These are phyloP conservation scores for Trachymyrmex cornetzi DNA, from an alignment of 1,140 invertebrate genomes.

Conservation along the genomic window DNA sequence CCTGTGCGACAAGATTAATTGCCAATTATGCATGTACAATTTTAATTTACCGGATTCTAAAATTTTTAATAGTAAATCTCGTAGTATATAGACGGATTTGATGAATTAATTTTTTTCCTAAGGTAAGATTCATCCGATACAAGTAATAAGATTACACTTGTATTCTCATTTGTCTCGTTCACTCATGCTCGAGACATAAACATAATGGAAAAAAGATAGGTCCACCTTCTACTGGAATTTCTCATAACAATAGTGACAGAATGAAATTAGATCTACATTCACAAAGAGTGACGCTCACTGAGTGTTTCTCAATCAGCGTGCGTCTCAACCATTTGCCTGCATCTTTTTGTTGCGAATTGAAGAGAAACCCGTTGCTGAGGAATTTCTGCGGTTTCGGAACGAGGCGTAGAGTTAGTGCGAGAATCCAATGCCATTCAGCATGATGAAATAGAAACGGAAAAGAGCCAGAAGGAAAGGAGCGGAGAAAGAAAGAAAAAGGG, in stretches of 20 bases:
- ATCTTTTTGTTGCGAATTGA: constrained; percentile 5
- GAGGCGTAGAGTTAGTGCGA: background rate
- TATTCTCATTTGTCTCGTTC: background rate
- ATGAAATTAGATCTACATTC: constrained; percentile 7
- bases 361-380: background rate
- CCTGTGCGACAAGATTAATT: background rate
- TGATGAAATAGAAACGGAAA: constrained; percentile 33
- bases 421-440: constrained; percentile 14
- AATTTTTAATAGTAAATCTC: background rate
- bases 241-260: background rate
- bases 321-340: background rate
- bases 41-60: background rate
- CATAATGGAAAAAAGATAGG: background rate
- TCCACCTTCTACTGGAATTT: background rate
- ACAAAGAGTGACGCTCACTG: background rate
- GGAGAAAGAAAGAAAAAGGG: background rate
- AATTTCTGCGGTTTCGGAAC: constrained; percentile 26
- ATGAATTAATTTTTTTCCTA: constrained; percentile 3
- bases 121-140: background rate
- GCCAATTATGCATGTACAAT: background rate
- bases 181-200: background rate
- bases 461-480: background rate
- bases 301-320: background rate
- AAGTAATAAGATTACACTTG: background rate
- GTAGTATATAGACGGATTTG: background rate